phyloP scores from a whole-genome alignment of 2,113 vertebrate genomes.

The Thymallus thymallus region DNA sequence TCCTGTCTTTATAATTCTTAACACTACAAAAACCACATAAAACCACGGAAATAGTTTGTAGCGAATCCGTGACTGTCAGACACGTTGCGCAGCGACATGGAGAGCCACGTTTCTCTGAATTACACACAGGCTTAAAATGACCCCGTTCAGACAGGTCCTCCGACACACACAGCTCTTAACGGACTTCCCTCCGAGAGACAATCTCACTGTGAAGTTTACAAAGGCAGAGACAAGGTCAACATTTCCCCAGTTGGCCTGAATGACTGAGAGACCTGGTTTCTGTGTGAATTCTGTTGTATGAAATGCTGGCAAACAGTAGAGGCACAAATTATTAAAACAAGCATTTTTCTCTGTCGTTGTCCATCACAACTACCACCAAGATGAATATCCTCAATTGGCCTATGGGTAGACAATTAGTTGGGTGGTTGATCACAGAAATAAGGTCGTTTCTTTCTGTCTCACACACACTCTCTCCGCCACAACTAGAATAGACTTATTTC shows the following conservation, averaged over 20 bases:
- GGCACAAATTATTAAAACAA: not conserved
- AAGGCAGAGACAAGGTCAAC: not conserved
- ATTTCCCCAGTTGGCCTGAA: not conserved
- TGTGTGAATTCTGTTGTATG: not conserved
- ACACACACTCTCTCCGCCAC: too few species aligned
- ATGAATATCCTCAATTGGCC: too few species aligned
- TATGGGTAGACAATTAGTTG: too few species aligned
- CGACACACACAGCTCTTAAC: not conserved
- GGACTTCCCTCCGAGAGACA: not conserved
- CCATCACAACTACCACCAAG: too few species aligned
- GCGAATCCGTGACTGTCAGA: not conserved
- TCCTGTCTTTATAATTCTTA: not conserved
- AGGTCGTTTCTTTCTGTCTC: too few species aligned
- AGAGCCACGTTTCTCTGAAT: not conserved
- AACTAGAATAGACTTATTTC: not conserved
- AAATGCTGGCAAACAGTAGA: not conserved
- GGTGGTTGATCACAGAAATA: too few species aligned
- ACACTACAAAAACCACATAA: not conserved
- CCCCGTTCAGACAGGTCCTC: not conserved
- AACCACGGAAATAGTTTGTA: not conserved
- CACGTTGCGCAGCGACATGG: not conserved
- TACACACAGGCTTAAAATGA: not conserved
- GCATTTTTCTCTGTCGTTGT: too few species aligned
- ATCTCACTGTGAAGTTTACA: not conserved
- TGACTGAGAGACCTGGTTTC: not conserved